Evolutionary conservation across 1,140 invertebrate genomes (phyloP).

Genomic region (Pollicipes pollicipes): DNA sequence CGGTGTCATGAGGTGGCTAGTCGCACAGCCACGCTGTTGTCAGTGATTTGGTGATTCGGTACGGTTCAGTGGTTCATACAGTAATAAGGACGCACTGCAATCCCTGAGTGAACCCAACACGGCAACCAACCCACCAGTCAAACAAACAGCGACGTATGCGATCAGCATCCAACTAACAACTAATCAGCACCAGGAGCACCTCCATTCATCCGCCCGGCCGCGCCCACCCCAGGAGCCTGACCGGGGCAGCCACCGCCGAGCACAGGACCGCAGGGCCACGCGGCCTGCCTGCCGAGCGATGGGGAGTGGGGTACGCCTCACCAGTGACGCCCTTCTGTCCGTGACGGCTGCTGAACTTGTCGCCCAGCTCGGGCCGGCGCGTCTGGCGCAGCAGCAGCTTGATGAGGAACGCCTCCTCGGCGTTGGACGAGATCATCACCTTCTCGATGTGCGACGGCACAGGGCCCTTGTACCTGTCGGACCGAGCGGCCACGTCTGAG

Average conservation of each 20-base stretch:
- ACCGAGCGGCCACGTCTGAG: too few species aligned
- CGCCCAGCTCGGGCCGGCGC: conserved; percentile 82
- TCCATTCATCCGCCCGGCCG: too few species aligned
- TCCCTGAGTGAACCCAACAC: too few species aligned
- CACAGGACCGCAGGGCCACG: too few species aligned
- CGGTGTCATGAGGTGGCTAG: neutral
- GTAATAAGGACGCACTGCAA: too few species aligned
- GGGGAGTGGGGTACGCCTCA: conserved; percentile 21
- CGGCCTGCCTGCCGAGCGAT: too few species aligned
- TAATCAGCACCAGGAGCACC: too few species aligned
- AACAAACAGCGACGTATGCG: too few species aligned
- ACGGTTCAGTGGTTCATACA: neutral
- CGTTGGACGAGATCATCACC: conserved; percentile 85
- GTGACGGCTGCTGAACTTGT: conserved; percentile 98
- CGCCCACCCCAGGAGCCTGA: too few species aligned
- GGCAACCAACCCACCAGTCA: too few species aligned
- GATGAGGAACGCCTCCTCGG: conserved; percentile 75
- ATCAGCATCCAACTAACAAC: too few species aligned
- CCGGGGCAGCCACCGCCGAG: too few species aligned
- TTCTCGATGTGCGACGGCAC: conserved; percentile 84
- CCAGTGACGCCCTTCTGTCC: conserved; percentile 92
- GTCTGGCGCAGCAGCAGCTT: conserved; percentile 88
- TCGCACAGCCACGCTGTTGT: neutral
- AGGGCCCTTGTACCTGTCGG: conserved; percentile 49
- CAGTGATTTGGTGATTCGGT: neutral